Evolutionary conservation across 2,888 invertebrate species (phyloP).

Genomic region (Acanthopleura granulata): DNA sequence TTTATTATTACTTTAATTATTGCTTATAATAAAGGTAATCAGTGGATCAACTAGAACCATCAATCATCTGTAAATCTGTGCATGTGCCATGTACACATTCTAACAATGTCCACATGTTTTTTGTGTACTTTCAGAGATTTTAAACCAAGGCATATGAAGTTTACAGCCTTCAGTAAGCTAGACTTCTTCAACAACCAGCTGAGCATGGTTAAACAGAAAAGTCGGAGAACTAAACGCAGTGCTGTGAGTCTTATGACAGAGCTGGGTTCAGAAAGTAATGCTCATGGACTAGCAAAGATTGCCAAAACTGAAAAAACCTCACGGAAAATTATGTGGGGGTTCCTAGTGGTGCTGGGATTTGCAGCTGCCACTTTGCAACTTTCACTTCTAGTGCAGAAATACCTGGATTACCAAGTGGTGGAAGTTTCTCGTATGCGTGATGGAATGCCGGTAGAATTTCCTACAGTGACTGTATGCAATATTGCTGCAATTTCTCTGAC

Average conservation of each 20-base stretch:
- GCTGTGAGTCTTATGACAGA: conserved; percentile 53
- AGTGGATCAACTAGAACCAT: too few species aligned
- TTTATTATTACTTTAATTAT: too few species aligned
- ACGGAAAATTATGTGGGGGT: conserved; percentile 59
- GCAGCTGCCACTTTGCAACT: conserved; percentile 61
- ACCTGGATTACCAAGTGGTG: conserved; percentile 56
- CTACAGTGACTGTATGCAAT: conserved; percentile 62
- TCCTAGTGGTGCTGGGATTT: conserved; percentile 60
- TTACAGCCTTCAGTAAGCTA: conserved; percentile 48
- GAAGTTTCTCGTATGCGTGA: conserved; percentile 61
- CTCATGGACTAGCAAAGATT: conserved; percentile 60
- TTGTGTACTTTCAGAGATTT: conserved; percentile 15
- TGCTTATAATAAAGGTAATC: too few species aligned
- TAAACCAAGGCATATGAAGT: conserved; percentile 53
- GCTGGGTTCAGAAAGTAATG: conserved; percentile 60
- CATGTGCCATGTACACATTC: neutral
- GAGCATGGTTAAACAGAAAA: conserved; percentile 38
- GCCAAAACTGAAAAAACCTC: conserved; percentile 53
- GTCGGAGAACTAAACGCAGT: conserved; percentile 24
- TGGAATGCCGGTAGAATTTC: conserved; percentile 62
- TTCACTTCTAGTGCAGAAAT: conserved; percentile 57
- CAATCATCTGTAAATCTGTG: too few species aligned
- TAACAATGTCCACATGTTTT: neutral
- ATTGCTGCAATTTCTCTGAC: conserved; percentile 58
- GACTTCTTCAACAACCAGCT: conserved; percentile 41